Conservation (phyloP, 2,113 vertebrate species). For the Leuciscus idus region DNA sequence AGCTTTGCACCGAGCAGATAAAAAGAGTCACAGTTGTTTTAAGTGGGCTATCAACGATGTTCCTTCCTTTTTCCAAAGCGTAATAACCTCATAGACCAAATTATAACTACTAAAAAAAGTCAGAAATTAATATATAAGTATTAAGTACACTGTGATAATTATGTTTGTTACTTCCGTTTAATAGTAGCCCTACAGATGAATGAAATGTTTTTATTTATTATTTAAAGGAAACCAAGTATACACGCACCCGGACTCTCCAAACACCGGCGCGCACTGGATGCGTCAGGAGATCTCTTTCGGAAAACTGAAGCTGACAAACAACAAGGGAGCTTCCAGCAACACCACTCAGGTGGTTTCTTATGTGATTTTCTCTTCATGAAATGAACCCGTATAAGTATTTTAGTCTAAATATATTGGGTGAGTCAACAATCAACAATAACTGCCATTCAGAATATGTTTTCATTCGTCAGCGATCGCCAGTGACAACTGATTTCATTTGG, state of each 20-base stretch:
- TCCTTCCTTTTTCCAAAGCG: background rate
- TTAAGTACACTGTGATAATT: background rate
- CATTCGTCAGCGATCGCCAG: background rate
- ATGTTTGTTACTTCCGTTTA: conserved; percentile 18
- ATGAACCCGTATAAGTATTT: background rate
- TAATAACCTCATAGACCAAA: background rate
- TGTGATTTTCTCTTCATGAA: background rate
- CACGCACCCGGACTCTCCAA: conserved; percentile 88
- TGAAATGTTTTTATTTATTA: conserved; percentile 32
- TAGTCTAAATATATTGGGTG: background rate
- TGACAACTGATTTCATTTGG: background rate
- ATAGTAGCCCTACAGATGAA: no score
- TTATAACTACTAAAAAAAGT: background rate
- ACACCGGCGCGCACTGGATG: conserved; percentile 90
- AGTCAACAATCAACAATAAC: background rate
- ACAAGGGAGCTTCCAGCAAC: conserved; percentile 87
- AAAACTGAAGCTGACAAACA: conserved; percentile 88
- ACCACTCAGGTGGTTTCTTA: conserved; percentile 79
- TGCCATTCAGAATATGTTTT: no score
- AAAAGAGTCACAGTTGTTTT: no score
- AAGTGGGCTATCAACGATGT: no score
- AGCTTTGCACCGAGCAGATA: background rate
- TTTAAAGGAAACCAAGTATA: conserved; percentile 82
- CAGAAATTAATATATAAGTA: background rate
- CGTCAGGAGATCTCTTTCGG: conserved; percentile 89